Percentiles rank a stretch among this genome's conserved stretches.
Conservation (phyloP, 2,797 vertebrate genomes). For the Thamnophis elegans region DNA sequence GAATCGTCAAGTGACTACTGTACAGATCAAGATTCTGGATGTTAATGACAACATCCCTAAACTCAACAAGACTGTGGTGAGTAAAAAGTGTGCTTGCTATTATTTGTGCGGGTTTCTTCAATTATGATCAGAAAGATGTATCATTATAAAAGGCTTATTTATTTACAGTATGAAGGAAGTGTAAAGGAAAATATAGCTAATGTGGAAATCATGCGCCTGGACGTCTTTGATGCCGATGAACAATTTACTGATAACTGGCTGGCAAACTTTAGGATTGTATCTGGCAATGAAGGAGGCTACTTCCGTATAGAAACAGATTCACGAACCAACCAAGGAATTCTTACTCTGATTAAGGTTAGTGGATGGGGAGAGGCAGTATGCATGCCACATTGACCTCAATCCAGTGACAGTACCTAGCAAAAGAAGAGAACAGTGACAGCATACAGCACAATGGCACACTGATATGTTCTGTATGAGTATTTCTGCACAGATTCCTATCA, state of each 20-base stretch:
- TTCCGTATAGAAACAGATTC: conserved; percentile 85
- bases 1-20: conserved; percentile 73
- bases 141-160: conserved; percentile 2
- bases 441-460: not conserved
- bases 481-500: not conserved
- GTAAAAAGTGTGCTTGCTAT: conserved; percentile 5
- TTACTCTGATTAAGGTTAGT: conserved; percentile 88
- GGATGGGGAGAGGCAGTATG: not conserved
- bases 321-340: conserved; percentile 86
- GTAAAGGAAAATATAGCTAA: conserved; percentile 85
- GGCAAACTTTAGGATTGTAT: conserved; percentile 78
- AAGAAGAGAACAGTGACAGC: not conserved
- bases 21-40: conserved; percentile 83
- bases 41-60: conserved; percentile 91
- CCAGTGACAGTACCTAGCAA: not conserved
- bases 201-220: conserved; percentile 83
- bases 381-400: not conserved
- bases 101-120: not conserved
- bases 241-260: conserved; percentile 85
- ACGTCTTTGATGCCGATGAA: conserved; percentile 84
- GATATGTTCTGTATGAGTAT: not conserved
- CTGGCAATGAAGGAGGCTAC: conserved; percentile 82
- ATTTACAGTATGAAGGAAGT: conserved; percentile 75
- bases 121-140: not conserved
- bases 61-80: conserved; percentile 78